Base-by-base conservation (phyloP, 2,113 vertebrate species). In the Heterotis niloticus region DNA sequence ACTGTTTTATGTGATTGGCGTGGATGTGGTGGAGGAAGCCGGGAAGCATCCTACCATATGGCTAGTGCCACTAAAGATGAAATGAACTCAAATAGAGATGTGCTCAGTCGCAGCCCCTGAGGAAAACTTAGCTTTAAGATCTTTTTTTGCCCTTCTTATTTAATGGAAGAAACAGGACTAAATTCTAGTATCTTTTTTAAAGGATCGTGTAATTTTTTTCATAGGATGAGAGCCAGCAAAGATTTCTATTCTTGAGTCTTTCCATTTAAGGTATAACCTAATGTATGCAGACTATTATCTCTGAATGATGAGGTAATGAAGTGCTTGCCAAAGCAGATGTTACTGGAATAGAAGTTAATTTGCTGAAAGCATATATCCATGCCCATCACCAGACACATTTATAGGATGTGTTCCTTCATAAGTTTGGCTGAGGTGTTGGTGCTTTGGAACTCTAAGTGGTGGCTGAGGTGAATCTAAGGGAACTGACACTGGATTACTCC, bases 151-250 rank as follows among this genome's bases (percentile, higher is more conserved):
- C 5, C 29, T 23, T 51, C 20, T 29, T 62, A n/a, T 73, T 59
- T 87, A 86, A 90, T 84, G 86, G 81, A 83, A 88, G 81, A 84
- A 90, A 84, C 88, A 86, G 86, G 80, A 5, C n/a, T 75, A 69
- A 44, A 54, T 66, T 26, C 66, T 69, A 74, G 75, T 83, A 81
- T 86, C 84, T 86, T 74, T 86, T 59, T 74, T 74, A 44, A 60
- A 70, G 75, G 80, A 75, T 54, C 81, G 75, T 71, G 80, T 79
- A 17, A 74, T 78, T 84, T 70, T 83, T 83, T 79, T 78, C 62
- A 72, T 76, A 82, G 73, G 80, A 82, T 66, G 64, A 65, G 69
- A 75, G 80, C 81, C 76, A 82, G 77, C 82, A n/a, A 72, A 82
- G 71, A 78, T 76, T 75, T 79, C 77, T 77, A 75, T 29, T 65